Evolutionary conservation across 2,797 vertebrate species (phyloP), one percentile per base, ranked within the genome.

Genomic region (Dallia pectoralis): DNA sequence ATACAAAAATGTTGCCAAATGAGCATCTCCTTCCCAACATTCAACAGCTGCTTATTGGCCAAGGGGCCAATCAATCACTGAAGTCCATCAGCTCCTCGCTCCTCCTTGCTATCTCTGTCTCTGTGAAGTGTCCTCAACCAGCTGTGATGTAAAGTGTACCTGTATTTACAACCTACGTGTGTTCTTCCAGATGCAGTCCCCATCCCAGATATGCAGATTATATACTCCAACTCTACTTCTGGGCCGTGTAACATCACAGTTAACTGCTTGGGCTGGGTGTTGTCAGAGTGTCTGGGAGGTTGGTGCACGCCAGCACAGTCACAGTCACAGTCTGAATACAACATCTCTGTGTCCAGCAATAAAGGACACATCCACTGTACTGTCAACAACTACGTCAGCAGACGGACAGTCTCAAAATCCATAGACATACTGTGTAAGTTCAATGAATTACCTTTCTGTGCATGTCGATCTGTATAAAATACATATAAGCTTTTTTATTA

Each of bases 201-300:
- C 7, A 19, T 0, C 59, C 89, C 90, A 1, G 27, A 77, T 0
- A 49, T 90, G 0, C 6, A 0, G 25, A 59, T 66, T 16, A 51
- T 4, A n/a, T 16, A 0, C 51, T 74, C 65, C 47, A 87, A 87
- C 73, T 9, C 4, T 0, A 84, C 83, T 0, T 29, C 14, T 1
- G 76, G 15, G 7, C 0, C 0, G 16, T 92, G 89, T 75, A 75
- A 0, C 22, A 2, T 86, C 65, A n/a, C 33, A 2, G 86, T 89
- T 0, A 91, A 88, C 80, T 91, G 91, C 64, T 84, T 89, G 15
- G 32, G 40, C 5, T 86, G 81, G 87, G 16, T 68, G 56, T 25
- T 0, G 29, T 77, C 69, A 0, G 0, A 29, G 48, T 92, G 89
- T 14, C 19, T 63, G 1, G 0, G 6, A 16, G 3, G 53, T 0